These are phyloP conservation scores for Napeogenes inachia DNA, from an alignment of 2,888 invertebrate genomes.

Conservation along the genomic window DNA sequence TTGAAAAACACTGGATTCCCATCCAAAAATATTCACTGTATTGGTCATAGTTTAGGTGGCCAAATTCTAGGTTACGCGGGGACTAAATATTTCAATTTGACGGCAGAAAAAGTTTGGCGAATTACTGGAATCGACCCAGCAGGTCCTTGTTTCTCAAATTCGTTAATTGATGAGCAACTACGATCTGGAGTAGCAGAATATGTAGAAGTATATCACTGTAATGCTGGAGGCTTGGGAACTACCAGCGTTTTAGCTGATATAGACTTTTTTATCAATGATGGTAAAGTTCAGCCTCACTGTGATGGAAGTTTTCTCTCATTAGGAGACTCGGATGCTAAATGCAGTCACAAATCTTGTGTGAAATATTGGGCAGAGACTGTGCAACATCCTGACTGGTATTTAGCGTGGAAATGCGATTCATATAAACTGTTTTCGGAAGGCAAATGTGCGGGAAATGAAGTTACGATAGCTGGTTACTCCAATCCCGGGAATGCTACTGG, in stretches of 20 bases:
- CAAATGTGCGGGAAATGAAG: constrained; percentile 53
- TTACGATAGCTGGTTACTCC: constrained; percentile 62
- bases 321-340: constrained; percentile 61
- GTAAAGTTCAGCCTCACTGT: constrained; percentile 75
- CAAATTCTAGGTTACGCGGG: constrained; percentile 62
- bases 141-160: constrained; percentile 68
- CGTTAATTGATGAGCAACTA: constrained; percentile 63
- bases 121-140: constrained; percentile 68
- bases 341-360: constrained; percentile 67
- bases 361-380: constrained; percentile 58
- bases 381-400: constrained; percentile 45
- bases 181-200: constrained; percentile 75
- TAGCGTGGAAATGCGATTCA: constrained; percentile 59
- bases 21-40: constrained; percentile 57
- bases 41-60: constrained; percentile 66
- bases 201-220: constrained; percentile 80
- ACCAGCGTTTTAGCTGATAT: constrained; percentile 72
- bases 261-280: constrained; percentile 78
- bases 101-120: constrained; percentile 55
- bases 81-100: constrained; percentile 46
- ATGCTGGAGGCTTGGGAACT: constrained; percentile 74
- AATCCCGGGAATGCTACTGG: constrained; percentile 68
- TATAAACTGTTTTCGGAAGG: constrained; percentile 56
- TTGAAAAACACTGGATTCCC: constrained; percentile 50
- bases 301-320: constrained; percentile 53